Conservation (phyloP, 2,888 invertebrate genomes). For the Caenorhabditis panamensis region DNA sequence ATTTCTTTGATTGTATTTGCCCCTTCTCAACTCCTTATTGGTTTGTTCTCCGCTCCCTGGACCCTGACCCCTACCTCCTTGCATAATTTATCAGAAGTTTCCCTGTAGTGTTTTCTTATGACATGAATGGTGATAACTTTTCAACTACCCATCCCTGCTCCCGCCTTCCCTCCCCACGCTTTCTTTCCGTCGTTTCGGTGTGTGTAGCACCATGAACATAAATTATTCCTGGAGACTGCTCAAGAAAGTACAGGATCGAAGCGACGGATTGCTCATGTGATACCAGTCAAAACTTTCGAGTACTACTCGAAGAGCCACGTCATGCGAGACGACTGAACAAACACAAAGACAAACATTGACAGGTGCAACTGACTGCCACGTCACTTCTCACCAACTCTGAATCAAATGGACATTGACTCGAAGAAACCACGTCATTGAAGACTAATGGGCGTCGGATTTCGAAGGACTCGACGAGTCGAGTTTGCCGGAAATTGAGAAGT, state of each 20-base stretch:
- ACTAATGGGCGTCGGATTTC: constrained; percentile 11
- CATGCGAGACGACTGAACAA: background rate
- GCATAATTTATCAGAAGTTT: background rate
- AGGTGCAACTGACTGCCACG: background rate
- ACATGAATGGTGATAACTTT: too few relatives aligned
- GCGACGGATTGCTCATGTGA: background rate
- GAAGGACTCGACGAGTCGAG: too few relatives aligned
- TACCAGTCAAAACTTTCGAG: background rate
- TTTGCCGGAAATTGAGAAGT: constrained; percentile 12
- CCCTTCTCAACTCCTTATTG: constrained; percentile 6
- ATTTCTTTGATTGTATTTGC: constrained; percentile 1
- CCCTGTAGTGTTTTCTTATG: constrained; percentile 1
- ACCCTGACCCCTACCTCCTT: background rate
- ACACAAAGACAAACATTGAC: background rate
- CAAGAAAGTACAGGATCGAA: background rate
- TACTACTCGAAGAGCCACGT: constrained; percentile 1
- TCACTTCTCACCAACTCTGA: background rate
- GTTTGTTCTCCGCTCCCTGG: background rate
- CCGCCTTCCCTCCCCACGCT: background rate
- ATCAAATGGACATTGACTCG: background rate
- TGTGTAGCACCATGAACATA: background rate
- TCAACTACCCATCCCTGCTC: background rate
- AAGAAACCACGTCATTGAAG: background rate
- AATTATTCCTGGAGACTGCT: background rate
- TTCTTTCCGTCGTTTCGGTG: background rate